These are phyloP conservation scores for Hypomesus transpacificus DNA, from an alignment of 2,113 vertebrate genomes.

Conservation along the genomic window DNA sequence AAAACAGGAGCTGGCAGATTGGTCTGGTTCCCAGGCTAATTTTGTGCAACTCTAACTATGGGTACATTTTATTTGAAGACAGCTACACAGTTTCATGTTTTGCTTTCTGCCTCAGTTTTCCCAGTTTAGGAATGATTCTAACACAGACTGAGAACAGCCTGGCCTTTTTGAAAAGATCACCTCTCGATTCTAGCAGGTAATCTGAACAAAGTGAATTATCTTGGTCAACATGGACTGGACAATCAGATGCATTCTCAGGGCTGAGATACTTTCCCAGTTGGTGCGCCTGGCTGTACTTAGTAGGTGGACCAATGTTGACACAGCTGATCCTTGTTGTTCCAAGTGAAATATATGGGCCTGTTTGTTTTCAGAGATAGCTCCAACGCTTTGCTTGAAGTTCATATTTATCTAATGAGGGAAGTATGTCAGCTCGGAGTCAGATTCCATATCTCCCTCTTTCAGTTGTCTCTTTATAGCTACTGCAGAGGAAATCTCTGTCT, in stretches of 20 bases:
- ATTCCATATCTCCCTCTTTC: constrained; percentile 30
- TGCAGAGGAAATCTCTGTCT: constrained; percentile 4
- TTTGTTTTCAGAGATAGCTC: constrained; percentile 74
- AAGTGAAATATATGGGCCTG: constrained; percentile 71
- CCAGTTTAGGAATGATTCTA: too few relatives aligned
- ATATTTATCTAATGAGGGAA: constrained; percentile 78
- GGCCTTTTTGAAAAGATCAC: too few relatives aligned
- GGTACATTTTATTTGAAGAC: background rate
- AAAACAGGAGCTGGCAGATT: too few relatives aligned
- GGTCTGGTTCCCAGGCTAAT: too few relatives aligned
- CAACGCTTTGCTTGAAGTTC: constrained; percentile 64
- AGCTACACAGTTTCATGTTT: background rate
- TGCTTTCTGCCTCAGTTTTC: too few relatives aligned
- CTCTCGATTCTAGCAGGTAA: too few relatives aligned
- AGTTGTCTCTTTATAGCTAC: constrained; percentile 24
- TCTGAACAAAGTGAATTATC: background rate
- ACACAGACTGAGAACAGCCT: too few relatives aligned
- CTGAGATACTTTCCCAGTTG: constrained; percentile 51
- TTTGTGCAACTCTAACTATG: too few relatives aligned
- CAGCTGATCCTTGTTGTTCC: constrained; percentile 76
- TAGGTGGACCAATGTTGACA: constrained; percentile 73
- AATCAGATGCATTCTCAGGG: constrained; percentile 32
- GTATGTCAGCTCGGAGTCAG: constrained; percentile 65
- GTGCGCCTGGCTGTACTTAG: constrained; percentile 59
- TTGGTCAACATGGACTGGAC: constrained; percentile 11